Base-by-base conservation (phyloP, 2,113 vertebrate species). In the Agapornis roseicollis region DNA sequence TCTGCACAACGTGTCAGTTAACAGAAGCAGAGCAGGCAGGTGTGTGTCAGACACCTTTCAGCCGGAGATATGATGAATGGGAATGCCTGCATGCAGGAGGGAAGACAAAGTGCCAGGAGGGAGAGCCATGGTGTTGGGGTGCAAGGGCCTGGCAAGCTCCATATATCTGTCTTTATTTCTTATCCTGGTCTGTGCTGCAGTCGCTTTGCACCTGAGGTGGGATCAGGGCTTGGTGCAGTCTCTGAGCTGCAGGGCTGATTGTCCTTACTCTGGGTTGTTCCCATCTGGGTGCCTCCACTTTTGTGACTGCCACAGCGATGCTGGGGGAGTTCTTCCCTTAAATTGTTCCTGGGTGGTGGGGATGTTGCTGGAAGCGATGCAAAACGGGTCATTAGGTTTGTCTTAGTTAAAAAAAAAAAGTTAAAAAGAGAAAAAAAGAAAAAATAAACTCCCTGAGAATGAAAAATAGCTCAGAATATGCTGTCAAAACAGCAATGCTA, bases 401-500 rank as follows among this genome's bases (percentile, higher is more conserved):
- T 29, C 65, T 76, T 22, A 13, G 23, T 69, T 52, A n/a, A n/a
- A 52, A 42, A 47, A 41, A 58, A 65, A 11, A 20, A 37, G 18
- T 8, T 25, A 8, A 13, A 9, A 46, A 5, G 17, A 7, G 44
- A n/a, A 80, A 25, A 13, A 44, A 31, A 3, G 8, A 9, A 25
- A 25, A 73, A 35, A 49, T 17, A 42, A 53, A 33, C 20, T 79
- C 28, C n/a, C 17, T 11, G 22, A 60, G 28, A 82, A 63, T 92
- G 73, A 94, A 89, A 81, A 95, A 89, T 89, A 49, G 27, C 91
- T 87, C 46, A 16, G 50, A 87, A 89, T 72, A 15, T 4, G n/a
- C 58, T 94, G 88, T 93, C 94, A 86, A 76, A 96, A 73, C 61
- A 93, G 64, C 42, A 65, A 13, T 37, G 68, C 50, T 80, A 41